These are phyloP conservation scores for Octomys mimax DNA, from an alignment of 2,797 vertebrate species.

Conservation along the genomic window DNA sequence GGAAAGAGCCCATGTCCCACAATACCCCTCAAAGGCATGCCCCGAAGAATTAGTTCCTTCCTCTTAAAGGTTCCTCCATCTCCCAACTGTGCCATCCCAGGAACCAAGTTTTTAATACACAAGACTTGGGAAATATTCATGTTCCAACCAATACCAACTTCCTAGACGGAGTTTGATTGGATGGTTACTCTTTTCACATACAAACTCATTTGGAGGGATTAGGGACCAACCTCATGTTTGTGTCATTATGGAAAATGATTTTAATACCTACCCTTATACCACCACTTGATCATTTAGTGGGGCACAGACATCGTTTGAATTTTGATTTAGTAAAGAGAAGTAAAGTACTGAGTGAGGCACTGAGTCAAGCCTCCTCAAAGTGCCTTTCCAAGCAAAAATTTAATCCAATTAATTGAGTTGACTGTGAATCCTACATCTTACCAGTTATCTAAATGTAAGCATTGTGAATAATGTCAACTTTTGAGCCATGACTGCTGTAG, in stretches of 20 bases:
- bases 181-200: neutral
- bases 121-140: neutral
- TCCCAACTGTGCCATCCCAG: neutral
- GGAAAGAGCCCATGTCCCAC: neutral
- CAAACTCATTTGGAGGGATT: neutral
- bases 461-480: neutral
- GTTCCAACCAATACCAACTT: neutral
- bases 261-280: neutral
- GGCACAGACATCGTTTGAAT: neutral
- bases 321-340: neutral
- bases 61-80: too few relatives aligned
- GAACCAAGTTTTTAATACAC: too few relatives aligned
- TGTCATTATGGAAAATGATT: neutral
- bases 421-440: neutral
- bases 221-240: neutral
- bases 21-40: neutral
- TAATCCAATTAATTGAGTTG: slow-evolving; percentile 19
- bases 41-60: neutral
- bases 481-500: neutral
- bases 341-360: neutral
- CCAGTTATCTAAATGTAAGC: neutral
- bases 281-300: neutral
- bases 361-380: neutral
- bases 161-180: neutral
- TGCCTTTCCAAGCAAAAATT: neutral